Base-by-base conservation (phyloP, 2,888 invertebrate species). In the Stenurella melanura region DNA sequence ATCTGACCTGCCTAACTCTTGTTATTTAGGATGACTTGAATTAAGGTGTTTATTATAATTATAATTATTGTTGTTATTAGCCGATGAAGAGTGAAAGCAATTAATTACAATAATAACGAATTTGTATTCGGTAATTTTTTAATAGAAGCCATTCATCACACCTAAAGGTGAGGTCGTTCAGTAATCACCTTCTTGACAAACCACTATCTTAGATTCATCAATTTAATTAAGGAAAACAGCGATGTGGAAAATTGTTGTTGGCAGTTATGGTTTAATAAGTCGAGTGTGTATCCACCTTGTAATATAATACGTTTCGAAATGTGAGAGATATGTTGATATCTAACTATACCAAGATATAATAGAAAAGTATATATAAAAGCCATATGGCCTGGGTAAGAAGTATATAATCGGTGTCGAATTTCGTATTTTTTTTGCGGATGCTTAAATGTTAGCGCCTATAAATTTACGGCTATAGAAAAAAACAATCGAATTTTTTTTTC, bases 11-110 rank as follows among this genome's bases (percentile, higher is more conserved):
- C 15, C 42, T 42, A 42, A n/a, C n/a, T 50, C n/a, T 50, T 50
- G 50, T 50, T 50, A 50, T n/a, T 50, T 1, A 50, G 50, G n/a
- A 50, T 50, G 50, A 50, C 50, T 50, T n/a, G 4, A 50, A 50
- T 50, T 50, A 50, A 50, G 50, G 50, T 50, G 50, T 50, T 50
- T 42, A 42, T 42, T 15, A 42, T 42, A 42, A 50, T 50, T 50
- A 50, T 50, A 50, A n/a, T n/a, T 15, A 50, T 50, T 50, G n/a
- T 50, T 50, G 50, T 50, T 50, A 50, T 50, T 50, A 50, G 50
- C 50, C n/a, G 50, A 50, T 50, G 50, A 50, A 50, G 50, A 50
- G 50, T 50, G 50, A 50, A 50, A n/a, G 50, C 50, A 50, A 50
- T 50, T 50, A 50, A 50, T 50, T 50, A 50, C n/a, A 50, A 50